These are phyloP conservation scores for Melipona bicolor DNA, from an alignment of 2,888 invertebrate genomes.

Conservation along the genomic window DNA sequence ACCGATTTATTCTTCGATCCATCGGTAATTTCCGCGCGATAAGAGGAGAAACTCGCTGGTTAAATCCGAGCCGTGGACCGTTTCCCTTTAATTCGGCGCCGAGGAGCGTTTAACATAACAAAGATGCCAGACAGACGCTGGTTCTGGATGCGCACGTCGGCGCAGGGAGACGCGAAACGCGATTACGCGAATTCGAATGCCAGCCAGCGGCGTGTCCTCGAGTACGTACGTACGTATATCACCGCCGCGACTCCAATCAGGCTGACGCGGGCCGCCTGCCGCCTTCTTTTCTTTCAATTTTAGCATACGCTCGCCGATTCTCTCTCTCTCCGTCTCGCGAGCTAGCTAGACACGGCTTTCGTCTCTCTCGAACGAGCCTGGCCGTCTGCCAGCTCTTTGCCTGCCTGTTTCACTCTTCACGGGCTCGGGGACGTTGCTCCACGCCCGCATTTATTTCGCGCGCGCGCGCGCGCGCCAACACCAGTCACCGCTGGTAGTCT, in stretches of 20 bases:
- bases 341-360: too few species aligned
- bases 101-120: conserved; percentile 30
- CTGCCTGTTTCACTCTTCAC: conserved; percentile 45
- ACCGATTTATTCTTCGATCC: too few species aligned
- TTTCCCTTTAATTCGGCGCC: conserved; percentile 31
- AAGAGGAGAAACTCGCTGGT: background rate
- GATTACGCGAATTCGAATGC: conserved; percentile 71
- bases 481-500: background rate
- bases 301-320: conserved; percentile 62
- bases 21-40: too few species aligned
- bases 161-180: conserved; percentile 55
- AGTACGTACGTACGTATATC: conserved; percentile 11
- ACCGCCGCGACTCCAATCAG: conserved; percentile 62
- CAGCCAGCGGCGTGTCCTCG: conserved; percentile 63
- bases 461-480: conserved; percentile 33
- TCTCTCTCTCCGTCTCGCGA: too few species aligned
- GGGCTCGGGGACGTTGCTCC: background rate
- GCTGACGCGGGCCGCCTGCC: conserved; percentile 65
- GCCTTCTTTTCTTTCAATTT: conserved; percentile 77
- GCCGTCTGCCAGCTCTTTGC: conserved; percentile 71
- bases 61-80: conserved; percentile 11
- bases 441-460: conserved; percentile 50
- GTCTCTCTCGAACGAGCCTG: conserved; percentile 62
- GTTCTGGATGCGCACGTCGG: conserved; percentile 43
- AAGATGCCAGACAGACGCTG: conserved; percentile 27